A percentile compares a stretch with the other conserved stretches of the same genome.
These are phyloP conservation scores for Cygnus atratus DNA, from an alignment of 2,113 vertebrate genomes.

Conservation along the genomic window DNA sequence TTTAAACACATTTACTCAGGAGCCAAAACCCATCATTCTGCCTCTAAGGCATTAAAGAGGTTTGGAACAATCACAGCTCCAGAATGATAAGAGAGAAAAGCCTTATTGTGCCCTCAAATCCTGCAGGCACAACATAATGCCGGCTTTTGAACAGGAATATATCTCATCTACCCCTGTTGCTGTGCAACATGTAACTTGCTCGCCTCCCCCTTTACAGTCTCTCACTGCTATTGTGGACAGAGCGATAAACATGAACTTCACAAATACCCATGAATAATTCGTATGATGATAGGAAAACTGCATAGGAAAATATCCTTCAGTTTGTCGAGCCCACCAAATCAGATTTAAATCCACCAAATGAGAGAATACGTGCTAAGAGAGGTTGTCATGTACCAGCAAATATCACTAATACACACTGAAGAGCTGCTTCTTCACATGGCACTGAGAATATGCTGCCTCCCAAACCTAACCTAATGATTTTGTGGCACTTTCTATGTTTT, in stretches of 20 bases:
- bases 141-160: background rate
- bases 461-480: background rate
- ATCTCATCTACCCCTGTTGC: background rate
- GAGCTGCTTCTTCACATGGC: background rate
- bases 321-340: background rate
- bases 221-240: background rate
- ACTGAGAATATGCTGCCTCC: background rate
- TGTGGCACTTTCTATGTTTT: background rate
- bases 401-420: background rate
- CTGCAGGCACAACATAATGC: background rate
- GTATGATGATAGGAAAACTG: background rate
- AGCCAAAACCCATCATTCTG: slow-evolving; percentile 23
- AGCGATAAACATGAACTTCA: background rate
- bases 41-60: slow-evolving; percentile 9
- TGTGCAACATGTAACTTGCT: background rate
- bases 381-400: background rate
- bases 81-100: background rate
- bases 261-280: background rate
- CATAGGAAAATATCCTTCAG: background rate
- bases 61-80: slow-evolving; percentile 4
- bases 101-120: background rate
- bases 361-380: background rate
- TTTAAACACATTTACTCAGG: background rate
- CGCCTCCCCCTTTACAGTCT: background rate
- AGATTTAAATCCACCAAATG: background rate